Base-by-base conservation (phyloP, 2,113 vertebrate genomes). In the Entomyzon cyanotis region DNA sequence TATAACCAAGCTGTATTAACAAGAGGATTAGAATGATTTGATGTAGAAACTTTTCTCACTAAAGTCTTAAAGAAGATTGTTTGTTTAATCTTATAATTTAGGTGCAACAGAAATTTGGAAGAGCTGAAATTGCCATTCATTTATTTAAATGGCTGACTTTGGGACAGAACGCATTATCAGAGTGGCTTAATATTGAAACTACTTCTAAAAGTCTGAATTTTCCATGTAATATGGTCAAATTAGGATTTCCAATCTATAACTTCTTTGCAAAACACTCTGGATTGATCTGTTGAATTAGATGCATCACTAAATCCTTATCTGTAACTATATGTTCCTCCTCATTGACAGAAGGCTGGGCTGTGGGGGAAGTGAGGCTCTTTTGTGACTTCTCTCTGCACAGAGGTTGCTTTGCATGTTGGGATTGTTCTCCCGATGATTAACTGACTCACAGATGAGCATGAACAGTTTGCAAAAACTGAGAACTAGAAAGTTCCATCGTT, bases 31-130 rank as follows among this genome's bases (percentile, higher is more conserved):
- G 28, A 68, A 85, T 60, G 22, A 83, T 47, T 86, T 86, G 17
- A 58, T 74, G 53, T 59, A 50, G 47, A 42, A 67, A 35, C 17
- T 55, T 86, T 70, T 89, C 85, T 70, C 46, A 49, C 55, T 83
- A 37, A 85, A 83, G 27, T 81, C 49, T 69, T 94, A 67, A 94
- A 84, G 44, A 31, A 42, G 39, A 60, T 68, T 59, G 15, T 89
- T 84, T 75, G 44, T n/a, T 91, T 82, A 91, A 92, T 92, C 62
- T 85, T 76, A 52, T 35, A 59, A 76, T 69, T 95, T 87, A 74
- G 79, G 37, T 0, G 15, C 23, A 46, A 1, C 46, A 62, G 55
- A 62, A 69, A 73, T 65, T 59, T 62, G 20, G 35, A 86, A 83
- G 49, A 67, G 60, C 62, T 80, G 79, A 52, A 83, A 63, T 52